Base-by-base conservation (phyloP, 2,888 invertebrate genomes). In the Drosophila picticornis region DNA sequence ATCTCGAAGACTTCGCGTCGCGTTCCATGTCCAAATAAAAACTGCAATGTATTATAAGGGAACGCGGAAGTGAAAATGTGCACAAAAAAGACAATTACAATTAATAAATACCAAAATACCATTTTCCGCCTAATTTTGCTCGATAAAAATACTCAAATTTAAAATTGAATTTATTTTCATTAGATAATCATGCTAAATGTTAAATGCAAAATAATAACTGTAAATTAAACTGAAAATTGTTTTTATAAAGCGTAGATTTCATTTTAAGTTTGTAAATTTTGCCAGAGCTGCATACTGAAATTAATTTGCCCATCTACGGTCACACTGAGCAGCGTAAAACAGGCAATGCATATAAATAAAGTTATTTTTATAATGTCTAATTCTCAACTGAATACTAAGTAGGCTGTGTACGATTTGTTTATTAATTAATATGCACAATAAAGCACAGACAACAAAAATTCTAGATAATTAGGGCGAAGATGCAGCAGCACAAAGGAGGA, bases 11-110 rank as follows among this genome's bases (percentile, higher is more conserved):
- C 38, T 77, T 68, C 71, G 80, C 85, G 86, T 76, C 80, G 83
- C 83, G 88, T 76, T 84, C 80, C 83, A 77, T 88, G 68, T 72
- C 85, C 57, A 73, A 66, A 82, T 79, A 81, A 84, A 87, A 84
- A 80, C 69, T 86, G 81, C 84, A 82, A 64, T 77, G 71, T 74
- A 60, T 68, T 46, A 63, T 61, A 51, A 51, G 70, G 72, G 77
- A 79, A 85, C 77, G 77, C 82, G 82, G 85, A 83, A 83, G 77
- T 77, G 60, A 52, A 72, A 80, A 80, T 38, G 62, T n/a, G 16
- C 71, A 60, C 62, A 80, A 80, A 67, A 62, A 66, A 58, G 34
- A 9, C 56, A 27, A 56, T 27, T 16, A 27, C 32, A 57, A 40
- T 36, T 4, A 46, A 56, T 60, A 63, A 52, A 57, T 66, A 71